A percentile compares a stretch with the other conserved stretches of the same genome.
These are phyloP conservation scores for Andrena flavipes DNA, from an alignment of 2,888 invertebrate species.

Conservation along the genomic window DNA sequence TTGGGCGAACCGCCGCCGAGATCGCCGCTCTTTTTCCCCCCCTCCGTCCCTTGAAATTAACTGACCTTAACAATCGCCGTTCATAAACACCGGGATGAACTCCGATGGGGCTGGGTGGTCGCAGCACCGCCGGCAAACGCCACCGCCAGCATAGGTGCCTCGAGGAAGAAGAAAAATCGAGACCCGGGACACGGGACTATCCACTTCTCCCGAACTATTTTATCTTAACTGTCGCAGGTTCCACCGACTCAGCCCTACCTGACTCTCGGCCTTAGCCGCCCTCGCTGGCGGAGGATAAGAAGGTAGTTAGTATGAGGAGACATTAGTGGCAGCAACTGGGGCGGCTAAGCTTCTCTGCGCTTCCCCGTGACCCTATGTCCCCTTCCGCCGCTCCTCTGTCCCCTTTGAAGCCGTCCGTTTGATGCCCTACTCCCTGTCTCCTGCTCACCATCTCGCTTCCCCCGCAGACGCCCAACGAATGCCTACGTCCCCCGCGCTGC, in stretches of 20 bases:
- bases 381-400: constrained; percentile 3
- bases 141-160: not conserved
- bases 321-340: constrained; percentile 79
- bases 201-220: constrained; percentile 74
- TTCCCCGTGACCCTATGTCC: constrained; percentile 49
- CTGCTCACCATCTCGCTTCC: not conserved
- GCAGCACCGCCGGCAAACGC: not conserved
- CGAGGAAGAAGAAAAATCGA: constrained; percentile 61
- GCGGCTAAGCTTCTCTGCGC: constrained; percentile 68
- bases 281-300: constrained; percentile 73
- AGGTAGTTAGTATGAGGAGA: constrained; percentile 79
- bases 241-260: constrained; percentile 68
- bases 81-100: constrained; percentile 61
- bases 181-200: constrained; percentile 67
- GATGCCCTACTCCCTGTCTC: constrained; percentile 2
- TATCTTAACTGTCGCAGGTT: constrained; percentile 75
- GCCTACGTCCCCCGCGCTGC: constrained; percentile 22
- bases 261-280: constrained; percentile 45
- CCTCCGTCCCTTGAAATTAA: constrained; percentile 53
- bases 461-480: not conserved
- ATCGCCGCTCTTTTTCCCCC: constrained; percentile 12
- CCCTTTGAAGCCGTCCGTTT: constrained; percentile 15
- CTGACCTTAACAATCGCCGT: constrained; percentile 61
- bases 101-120: not conserved
- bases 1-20: constrained; percentile 29